Conservation (phyloP, 2,113 vertebrate species). For the Elachura formosa region DNA sequence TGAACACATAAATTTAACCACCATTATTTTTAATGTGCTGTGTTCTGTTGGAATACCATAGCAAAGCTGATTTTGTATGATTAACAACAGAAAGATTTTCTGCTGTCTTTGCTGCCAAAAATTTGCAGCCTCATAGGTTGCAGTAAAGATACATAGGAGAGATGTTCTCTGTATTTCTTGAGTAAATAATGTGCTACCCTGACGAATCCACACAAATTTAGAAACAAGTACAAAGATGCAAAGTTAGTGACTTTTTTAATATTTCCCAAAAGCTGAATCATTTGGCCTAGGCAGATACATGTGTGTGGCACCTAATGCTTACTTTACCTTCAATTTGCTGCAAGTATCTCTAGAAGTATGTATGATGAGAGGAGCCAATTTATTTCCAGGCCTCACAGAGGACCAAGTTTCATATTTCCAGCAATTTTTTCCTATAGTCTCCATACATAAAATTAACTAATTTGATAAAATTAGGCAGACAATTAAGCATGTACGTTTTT, state of each 20-base stretch:
- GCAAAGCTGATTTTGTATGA: conserved; percentile 16
- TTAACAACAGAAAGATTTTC: conserved; percentile 25
- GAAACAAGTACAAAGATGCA: neutral
- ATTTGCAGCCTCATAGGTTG: conserved; percentile 24
- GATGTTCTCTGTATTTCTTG: neutral
- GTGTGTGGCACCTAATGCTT: neutral
- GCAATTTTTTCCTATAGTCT: neutral
- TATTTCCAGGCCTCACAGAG: neutral
- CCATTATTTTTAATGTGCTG: conserved; percentile 32
- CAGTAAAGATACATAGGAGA: conserved; percentile 1
- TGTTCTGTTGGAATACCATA: conserved; percentile 22
- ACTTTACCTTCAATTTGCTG: neutral
- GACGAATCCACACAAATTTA: neutral
- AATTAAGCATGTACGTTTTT: neutral
- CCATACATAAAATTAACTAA: neutral
- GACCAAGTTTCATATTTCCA: neutral
- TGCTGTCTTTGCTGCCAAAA: conserved; percentile 9
- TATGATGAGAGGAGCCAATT: neutral
- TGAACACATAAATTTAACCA: conserved; percentile 6
- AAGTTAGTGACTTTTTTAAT: neutral
- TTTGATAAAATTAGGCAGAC: neutral
- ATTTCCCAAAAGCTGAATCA: neutral
- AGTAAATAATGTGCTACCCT: neutral
- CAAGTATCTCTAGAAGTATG: neutral
- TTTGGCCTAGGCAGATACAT: neutral